A percentile compares a stretch with the other conserved stretches of the same genome.
phyloP scores from a whole-genome alignment of 2,113 vertebrate genomes.

The Lepisosteus oculatus region DNA sequence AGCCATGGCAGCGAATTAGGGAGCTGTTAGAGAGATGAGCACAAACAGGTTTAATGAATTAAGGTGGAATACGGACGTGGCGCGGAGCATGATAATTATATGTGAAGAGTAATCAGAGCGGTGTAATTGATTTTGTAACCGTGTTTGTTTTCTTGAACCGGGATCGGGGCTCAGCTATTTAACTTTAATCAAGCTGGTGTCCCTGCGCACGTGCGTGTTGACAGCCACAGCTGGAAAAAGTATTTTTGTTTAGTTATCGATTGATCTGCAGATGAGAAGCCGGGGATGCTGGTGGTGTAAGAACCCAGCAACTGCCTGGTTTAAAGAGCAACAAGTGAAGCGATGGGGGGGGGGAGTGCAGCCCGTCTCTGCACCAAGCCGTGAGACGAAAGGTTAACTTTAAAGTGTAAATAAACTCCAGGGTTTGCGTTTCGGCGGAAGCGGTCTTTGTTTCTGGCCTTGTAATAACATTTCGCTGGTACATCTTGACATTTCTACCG shows the following conservation, averaged over 20 bases:
- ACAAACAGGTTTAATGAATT: slow-evolving; percentile 57
- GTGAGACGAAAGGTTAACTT: neutral
- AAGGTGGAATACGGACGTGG: slow-evolving; percentile 47
- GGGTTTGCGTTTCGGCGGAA: slow-evolving; percentile 3
- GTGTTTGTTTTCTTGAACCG: slow-evolving; percentile 54
- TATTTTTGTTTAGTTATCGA: no score
- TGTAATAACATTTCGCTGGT: slow-evolving; percentile 24
- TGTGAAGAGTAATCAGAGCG: slow-evolving; percentile 55
- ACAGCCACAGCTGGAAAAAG: neutral
- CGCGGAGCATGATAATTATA: slow-evolving; percentile 52
- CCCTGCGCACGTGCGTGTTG: neutral
- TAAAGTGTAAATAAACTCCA: slow-evolving; percentile 23
- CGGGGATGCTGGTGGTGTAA: neutral
- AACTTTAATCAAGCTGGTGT: slow-evolving; percentile 34
- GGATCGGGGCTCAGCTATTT: slow-evolving; percentile 41
- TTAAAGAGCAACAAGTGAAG: neutral
- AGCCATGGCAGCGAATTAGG: slow-evolving; percentile 37
- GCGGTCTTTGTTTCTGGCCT: slow-evolving; percentile 9
- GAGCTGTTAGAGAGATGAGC: slow-evolving; percentile 21
- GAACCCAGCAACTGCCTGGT: neutral
- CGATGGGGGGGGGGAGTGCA: neutral
- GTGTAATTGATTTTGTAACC: slow-evolving; percentile 60
- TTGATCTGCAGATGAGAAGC: no score
- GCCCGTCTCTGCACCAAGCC: no score
- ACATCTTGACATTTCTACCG: slow-evolving; percentile 40